Conservation (phyloP, 2,888 invertebrate species). For the Philonicus albiceps region DNA sequence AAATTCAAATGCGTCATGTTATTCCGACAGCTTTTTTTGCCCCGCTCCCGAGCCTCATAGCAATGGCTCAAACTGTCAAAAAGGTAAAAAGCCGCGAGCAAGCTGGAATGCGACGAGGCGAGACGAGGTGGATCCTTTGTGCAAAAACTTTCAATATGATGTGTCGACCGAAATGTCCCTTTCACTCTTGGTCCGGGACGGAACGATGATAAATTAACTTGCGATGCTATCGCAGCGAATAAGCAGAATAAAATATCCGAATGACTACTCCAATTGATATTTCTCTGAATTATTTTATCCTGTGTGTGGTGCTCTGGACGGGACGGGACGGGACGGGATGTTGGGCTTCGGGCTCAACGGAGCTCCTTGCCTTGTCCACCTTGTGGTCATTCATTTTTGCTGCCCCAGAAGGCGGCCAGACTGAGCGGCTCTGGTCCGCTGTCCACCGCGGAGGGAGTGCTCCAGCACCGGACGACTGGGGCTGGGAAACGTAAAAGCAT, state of each 20-base stretch:
- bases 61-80: conserved; percentile 30
- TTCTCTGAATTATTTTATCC: conserved; percentile 46
- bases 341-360: neutral
- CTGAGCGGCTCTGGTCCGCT: neutral
- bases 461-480: neutral
- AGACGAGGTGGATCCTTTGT: conserved; percentile 1
- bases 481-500: conserved; percentile 42
- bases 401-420: conserved; percentile 19
- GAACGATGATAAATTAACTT: conserved; percentile 53
- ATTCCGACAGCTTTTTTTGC: conserved; percentile 52
- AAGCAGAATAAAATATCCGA: conserved; percentile 48
- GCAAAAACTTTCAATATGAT: conserved; percentile 43
- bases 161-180: conserved; percentile 46
- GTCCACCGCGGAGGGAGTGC: neutral
- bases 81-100: neutral
- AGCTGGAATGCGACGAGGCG: neutral
- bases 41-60: conserved; percentile 5
- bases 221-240: conserved; percentile 51
- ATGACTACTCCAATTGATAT: conserved; percentile 49
- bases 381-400: conserved; percentile 34
- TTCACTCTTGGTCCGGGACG: conserved; percentile 49
- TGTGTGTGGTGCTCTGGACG: conserved; percentile 7
- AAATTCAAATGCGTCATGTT: conserved; percentile 53
- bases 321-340: neutral
- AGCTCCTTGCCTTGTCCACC: conserved; percentile 37